Percentiles rank a stretch among this genome's conserved stretches.
Conservation (phyloP, 30 jellyfish, hydroid and myxozoan species). For the Turritopsis dohrnii region DNA sequence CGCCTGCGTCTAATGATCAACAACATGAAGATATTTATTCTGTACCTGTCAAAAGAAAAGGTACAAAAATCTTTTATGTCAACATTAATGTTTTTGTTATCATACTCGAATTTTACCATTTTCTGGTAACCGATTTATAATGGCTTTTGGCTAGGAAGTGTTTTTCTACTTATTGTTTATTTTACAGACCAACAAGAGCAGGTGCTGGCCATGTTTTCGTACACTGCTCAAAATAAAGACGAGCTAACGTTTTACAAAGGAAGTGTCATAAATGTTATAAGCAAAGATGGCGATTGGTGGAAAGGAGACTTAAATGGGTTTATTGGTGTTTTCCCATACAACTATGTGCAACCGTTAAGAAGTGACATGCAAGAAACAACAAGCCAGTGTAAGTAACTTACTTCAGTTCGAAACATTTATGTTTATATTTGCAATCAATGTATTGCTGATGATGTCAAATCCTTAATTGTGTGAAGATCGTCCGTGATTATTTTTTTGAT, state of each 20-base stretch:
- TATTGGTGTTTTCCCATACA: conserved; percentile 94
- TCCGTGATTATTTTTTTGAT: too few species aligned
- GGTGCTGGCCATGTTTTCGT: conserved; percentile 91
- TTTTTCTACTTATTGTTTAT: not conserved
- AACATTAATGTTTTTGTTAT: too few species aligned
- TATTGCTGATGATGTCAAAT: not conserved
- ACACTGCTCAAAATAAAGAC: conserved; percentile 95
- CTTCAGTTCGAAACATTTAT: not conserved
- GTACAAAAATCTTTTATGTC: not conserved
- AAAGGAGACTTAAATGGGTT: conserved; percentile 95
- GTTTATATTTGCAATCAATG: not conserved
- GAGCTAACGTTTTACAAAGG: conserved; percentile 97
- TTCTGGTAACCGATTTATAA: too few species aligned
- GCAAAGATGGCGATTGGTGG: conserved; percentile 98
- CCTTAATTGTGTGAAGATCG: not conserved
- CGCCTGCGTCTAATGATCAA: conserved; percentile 28
- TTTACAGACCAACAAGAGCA: conserved; percentile 61
- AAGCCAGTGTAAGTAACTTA: conserved; percentile 81
- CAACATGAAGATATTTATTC: conserved; percentile 69
- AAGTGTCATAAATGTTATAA: conserved; percentile 80
- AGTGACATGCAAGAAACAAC: conserved; percentile 82
- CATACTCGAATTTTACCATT: not conserved
- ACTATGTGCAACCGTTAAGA: conserved; percentile 79
- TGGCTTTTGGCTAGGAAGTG: not conserved
- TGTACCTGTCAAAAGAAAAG: conserved; percentile 57